Conservation (phyloP, 2,888 invertebrate genomes). For the Aporophyla nigra region DNA sequence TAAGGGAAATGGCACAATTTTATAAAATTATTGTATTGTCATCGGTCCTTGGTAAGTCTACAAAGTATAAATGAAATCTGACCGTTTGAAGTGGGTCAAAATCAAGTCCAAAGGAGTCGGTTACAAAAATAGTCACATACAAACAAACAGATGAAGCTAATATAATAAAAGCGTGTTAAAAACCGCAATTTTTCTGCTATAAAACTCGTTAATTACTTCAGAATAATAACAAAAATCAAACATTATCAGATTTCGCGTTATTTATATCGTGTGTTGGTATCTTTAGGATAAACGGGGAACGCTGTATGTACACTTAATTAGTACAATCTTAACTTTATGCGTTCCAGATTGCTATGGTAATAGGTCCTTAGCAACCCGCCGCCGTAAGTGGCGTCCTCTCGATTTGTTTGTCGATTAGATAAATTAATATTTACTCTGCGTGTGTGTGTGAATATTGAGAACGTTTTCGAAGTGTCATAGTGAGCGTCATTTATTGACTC, state of each 20-base stretch:
- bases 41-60: too few relatives aligned
- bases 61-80: too few relatives aligned
- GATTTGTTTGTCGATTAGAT: constrained; percentile 88
- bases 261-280: constrained; percentile 65
- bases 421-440: constrained; percentile 72
- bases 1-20: too few relatives aligned
- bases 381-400: constrained; percentile 86
- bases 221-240: constrained; percentile 52
- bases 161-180: too few relatives aligned
- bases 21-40: too few relatives aligned
- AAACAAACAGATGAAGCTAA: too few relatives aligned
- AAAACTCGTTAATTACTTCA: constrained; percentile 43
- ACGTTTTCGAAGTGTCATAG: constrained; percentile 20
- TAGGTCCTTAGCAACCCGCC: constrained; percentile 75
- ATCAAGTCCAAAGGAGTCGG: too few relatives aligned
- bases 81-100: too few relatives aligned
- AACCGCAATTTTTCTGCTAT: neutral
- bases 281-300: constrained; percentile 78
- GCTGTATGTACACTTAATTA: constrained; percentile 85
- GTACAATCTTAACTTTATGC: constrained; percentile 89
- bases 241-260: constrained; percentile 65
- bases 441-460: constrained; percentile 45
- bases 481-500: constrained; percentile 16
- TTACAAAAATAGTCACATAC: too few relatives aligned
- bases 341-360: constrained; percentile 88